Percentiles rank a stretch among this genome's conserved stretches.
phyloP scores from a whole-genome alignment of 2,797 vertebrate genomes.

The Ceryle rudis region DNA sequence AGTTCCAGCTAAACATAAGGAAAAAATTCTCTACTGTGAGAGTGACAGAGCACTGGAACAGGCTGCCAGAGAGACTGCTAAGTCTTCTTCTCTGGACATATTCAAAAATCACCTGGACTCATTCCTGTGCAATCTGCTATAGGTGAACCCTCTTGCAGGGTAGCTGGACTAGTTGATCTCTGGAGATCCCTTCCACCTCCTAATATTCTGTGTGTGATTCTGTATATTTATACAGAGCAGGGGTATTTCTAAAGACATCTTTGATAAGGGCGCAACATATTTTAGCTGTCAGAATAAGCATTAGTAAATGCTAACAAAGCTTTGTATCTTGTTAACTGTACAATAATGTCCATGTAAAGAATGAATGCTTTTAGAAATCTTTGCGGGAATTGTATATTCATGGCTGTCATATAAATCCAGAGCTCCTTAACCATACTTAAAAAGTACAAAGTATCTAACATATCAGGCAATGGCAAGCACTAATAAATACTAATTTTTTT shows the following conservation, averaged over 20 bases:
- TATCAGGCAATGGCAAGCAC: background rate
- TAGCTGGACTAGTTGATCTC: too few relatives aligned
- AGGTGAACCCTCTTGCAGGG: too few relatives aligned
- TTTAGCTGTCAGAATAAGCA: background rate
- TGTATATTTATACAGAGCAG: background rate
- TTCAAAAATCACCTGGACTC: too few relatives aligned
- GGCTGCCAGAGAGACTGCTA: too few relatives aligned
- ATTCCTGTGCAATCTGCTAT: too few relatives aligned
- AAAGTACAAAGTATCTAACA: background rate
- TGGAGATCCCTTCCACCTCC: too few relatives aligned
- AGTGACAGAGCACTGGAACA: too few relatives aligned
- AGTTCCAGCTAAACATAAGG: too few relatives aligned
- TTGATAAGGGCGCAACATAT: background rate
- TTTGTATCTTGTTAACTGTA: background rate
- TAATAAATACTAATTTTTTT: background rate
- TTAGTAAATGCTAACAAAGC: background rate
- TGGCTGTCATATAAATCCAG: background rate
- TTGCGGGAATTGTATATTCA: background rate
- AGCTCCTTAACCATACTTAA: background rate
- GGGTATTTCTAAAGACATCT: background rate
- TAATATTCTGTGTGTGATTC: too few relatives aligned
- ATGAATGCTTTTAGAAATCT: background rate
- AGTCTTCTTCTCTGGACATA: too few relatives aligned
- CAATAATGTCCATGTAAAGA: background rate
- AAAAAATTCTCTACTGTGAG: too few relatives aligned